Conservation (phyloP, 1,140 invertebrate genomes). For the Trichonephila clavata region DNA sequence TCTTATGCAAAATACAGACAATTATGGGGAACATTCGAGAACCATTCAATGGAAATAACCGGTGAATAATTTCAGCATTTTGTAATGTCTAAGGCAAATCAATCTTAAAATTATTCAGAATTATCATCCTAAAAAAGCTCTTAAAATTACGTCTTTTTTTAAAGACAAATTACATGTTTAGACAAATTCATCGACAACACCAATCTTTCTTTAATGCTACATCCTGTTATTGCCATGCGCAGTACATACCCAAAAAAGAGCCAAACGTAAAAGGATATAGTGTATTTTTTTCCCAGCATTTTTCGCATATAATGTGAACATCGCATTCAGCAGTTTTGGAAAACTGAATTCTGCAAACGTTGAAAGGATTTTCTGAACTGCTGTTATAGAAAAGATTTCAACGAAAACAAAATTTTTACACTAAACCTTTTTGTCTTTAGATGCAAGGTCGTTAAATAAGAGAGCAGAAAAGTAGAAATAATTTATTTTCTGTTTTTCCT, state of each 20-base stretch:
- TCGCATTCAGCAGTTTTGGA: conserved; percentile 25
- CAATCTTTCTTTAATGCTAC: too few species aligned
- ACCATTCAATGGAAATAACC: too few species aligned
- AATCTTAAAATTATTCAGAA: too few species aligned
- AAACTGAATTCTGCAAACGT: conserved; percentile 8
- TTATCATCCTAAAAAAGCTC: too few species aligned
- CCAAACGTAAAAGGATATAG: neutral
- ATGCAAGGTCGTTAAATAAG: neutral
- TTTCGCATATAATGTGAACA: neutral
- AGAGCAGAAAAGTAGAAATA: neutral
- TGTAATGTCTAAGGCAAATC: too few species aligned
- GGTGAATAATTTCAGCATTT: too few species aligned
- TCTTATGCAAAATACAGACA: too few species aligned
- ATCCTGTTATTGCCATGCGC: neutral
- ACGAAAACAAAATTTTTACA: conserved; percentile 7
- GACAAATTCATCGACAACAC: too few species aligned
- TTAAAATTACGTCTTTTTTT: too few species aligned
- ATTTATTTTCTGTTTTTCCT: neutral
- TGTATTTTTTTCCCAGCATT: neutral
- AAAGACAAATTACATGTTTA: too few species aligned
- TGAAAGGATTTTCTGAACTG: conserved; percentile 20
- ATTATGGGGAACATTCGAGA: too few species aligned
- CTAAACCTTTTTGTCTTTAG: neutral
- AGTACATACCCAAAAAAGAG: neutral
- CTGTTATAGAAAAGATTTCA: neutral